phyloP scores from a whole-genome alignment of 2,113 vertebrate species.

The Ailurus styani region DNA sequence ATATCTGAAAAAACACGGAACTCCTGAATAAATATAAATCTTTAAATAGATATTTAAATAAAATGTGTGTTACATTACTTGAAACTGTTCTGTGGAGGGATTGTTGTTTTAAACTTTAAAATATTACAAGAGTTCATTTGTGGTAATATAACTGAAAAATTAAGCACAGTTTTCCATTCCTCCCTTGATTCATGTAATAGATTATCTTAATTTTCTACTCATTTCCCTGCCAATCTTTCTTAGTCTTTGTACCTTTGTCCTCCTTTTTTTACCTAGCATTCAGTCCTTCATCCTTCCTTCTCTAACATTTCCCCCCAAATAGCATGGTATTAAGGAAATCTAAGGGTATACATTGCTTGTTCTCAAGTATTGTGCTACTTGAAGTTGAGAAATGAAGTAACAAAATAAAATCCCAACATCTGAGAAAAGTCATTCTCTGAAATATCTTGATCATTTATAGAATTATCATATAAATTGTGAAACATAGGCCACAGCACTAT shows the following conservation, averaged over 20 bases:
- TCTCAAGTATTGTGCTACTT: neutral
- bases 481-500: neutral
- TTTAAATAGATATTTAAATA: neutral
- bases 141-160: neutral
- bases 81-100: neutral
- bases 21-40: neutral
- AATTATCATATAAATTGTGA: neutral
- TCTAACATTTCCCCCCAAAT: neutral
- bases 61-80: neutral
- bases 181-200: neutral
- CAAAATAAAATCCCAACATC: neutral
- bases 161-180: neutral
- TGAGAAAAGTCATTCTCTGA: neutral
- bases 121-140: neutral
- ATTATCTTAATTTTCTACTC: neutral
- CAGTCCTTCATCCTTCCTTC: neutral
- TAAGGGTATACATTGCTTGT: neutral
- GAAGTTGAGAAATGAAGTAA: neutral
- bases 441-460: neutral
- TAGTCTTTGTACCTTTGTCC: neutral
- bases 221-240: neutral
- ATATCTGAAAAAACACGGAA: neutral
- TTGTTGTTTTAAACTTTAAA: neutral
- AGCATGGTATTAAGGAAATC: neutral
- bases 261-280: neutral